Conservation (phyloP, 2,797 vertebrate species). For the Pantherophis vulpinus region DNA sequence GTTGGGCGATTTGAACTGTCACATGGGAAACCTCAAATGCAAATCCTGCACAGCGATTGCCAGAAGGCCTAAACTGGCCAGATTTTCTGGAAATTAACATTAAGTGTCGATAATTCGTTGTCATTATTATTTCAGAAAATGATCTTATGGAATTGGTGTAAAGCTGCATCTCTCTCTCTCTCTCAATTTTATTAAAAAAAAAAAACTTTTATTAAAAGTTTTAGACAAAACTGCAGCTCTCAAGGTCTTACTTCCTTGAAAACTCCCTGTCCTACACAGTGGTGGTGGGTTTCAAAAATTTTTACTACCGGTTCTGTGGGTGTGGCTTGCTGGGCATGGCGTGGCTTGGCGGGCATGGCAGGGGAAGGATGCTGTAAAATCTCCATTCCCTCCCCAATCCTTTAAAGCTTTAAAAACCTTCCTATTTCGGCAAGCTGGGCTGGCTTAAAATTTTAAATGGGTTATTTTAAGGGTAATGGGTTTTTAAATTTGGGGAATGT, state of each 20-base stretch:
- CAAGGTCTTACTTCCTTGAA: neutral
- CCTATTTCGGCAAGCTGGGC: too few species aligned
- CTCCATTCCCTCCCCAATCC: too few species aligned
- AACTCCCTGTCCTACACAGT: slow-evolving; percentile 7
- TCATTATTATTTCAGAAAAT: neutral
- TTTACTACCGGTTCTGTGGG: too few species aligned
- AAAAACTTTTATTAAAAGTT: neutral
- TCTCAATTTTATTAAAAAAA: too few species aligned
- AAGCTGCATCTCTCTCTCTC: neutral
- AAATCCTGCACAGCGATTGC: neutral
- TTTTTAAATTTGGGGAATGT: too few species aligned
- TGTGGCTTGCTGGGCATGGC: too few species aligned
- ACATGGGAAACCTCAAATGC: neutral
- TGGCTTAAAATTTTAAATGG: too few species aligned
- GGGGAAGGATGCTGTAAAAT: too few species aligned
- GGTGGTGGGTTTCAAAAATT: too few species aligned
- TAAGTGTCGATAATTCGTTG: neutral
- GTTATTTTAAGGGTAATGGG: too few species aligned
- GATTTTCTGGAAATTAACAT: neutral
- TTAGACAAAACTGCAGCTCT: neutral
- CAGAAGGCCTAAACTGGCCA: neutral
- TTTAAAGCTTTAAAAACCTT: too few species aligned
- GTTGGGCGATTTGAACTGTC: neutral
- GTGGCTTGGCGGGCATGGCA: too few species aligned
- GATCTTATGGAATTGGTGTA: neutral